Evolutionary conservation across 2,888 invertebrate genomes (phyloP), one percentile per base, ranked within the genome.

Genomic region (Muschampia plurimacula): DNA sequence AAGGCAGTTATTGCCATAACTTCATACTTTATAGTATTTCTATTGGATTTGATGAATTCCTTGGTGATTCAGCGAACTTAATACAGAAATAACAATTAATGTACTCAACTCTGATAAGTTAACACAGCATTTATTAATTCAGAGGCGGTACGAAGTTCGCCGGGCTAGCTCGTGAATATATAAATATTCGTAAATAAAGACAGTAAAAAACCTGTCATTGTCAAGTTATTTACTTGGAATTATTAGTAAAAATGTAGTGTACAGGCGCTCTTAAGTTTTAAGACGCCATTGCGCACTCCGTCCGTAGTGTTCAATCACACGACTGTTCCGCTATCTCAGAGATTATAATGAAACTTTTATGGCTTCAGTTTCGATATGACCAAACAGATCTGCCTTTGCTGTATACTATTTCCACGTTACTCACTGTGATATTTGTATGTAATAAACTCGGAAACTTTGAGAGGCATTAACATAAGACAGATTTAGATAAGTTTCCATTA

Each of bases 311-410:
- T 92, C 91, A 91, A 89, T 91, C 89, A 89, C 86, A 91, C 86
- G 86, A 92, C 92, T 88, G 91, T 89, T 87, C 87, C 84, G 86
- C 86, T 92, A 92, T 92, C 90, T 91, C 82, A 81, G 82, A 89
- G 88, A 89, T 92, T 92, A 92, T 90, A 92, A 92, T 89, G 91
- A 92, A 91, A 91, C 87, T 92, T 93, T 92, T 91, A 91, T 88
- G 83, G 84, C 87, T 89, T 86, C 82, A 84, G 85, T 89, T 85
- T 84, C 84, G 84, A 85, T 90, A 84, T 82, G 80, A 74, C 76
- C 76, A 74, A 80, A 84, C 85, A 84, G 83, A 82, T 63, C 46
- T 72, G 69, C 72, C 71, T 74, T 74, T 72, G 36, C 60, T 72
- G 57, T 66, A 46, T 62, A 68, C 44, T 39, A 39, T 60, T 32